These are phyloP conservation scores for Channallabes apus DNA, from an alignment of 2,797 vertebrate genomes.

Conservation along the genomic window DNA sequence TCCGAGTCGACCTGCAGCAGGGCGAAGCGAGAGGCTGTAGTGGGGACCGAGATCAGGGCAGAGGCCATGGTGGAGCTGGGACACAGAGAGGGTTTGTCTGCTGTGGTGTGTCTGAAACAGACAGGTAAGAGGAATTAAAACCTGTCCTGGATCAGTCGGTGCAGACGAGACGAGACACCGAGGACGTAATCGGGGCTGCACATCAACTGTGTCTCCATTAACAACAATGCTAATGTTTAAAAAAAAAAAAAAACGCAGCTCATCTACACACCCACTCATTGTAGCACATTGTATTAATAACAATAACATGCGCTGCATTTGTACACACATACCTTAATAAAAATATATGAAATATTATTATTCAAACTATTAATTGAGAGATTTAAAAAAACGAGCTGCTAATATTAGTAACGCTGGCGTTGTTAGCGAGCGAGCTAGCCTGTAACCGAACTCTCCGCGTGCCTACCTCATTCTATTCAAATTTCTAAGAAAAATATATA, in stretches of 20 bases:
- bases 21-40: slow-evolving; percentile 90
- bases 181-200: background rate
- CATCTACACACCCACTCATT: too few species aligned
- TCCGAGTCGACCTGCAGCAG: slow-evolving; percentile 91
- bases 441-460: background rate
- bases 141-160: too few species aligned
- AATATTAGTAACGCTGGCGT: background rate
- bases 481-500: background rate
- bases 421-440: background rate
- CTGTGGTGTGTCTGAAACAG: background rate
- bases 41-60: slow-evolving; percentile 83
- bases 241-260: too few species aligned
- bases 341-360: background rate
- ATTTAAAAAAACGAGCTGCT: background rate
- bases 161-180: too few species aligned
- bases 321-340: too few species aligned
- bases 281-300: too few species aligned
- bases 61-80: slow-evolving; percentile 78
- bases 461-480: background rate
- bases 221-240: too few species aligned
- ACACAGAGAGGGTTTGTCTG: background rate
- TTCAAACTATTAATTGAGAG: too few species aligned
- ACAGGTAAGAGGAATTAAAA: background rate
- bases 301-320: too few species aligned
- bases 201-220: too few species aligned